Evolutionary conservation across 1,140 invertebrate species (phyloP), one percentile per base, ranked within the genome.

Genomic region (Eurytemora carolleeae): DNA sequence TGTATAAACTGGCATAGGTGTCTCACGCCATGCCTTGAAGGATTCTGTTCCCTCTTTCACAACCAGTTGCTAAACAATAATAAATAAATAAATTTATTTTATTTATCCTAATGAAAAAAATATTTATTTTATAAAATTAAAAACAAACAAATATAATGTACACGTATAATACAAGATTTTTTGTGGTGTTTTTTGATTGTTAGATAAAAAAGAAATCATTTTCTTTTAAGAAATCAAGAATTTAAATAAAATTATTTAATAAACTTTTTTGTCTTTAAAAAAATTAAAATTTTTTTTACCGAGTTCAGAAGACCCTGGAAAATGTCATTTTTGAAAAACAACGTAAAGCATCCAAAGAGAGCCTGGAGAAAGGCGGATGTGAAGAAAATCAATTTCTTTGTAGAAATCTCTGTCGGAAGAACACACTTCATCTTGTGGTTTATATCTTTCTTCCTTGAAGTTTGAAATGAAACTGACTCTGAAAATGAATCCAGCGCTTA

Each of bases 1-100:
- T 58, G 76, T 70, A 64, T 74, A 76, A 31, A 76, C 72, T 2
- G 76, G 74, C 3, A 76, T 64, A 1, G 74, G 72, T 0, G 75
- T 16, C 57, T 63, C 23, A 12, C 19, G 1, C 25, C 58, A 59
- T 20, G 19, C 2, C 2, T 22, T 22, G 58, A 26, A 59, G 7
- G 31, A 7, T 44, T 44, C 31, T 12, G 31, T 44, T 44, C 31
- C 31, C n/a, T 44, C 31, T 7, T 7, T n/a, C 7, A 44, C 31
- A 44, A n/a, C n/a, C 31, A 44, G n/a, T 44, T 44, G 31, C 31
- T 44, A 44, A 44, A 44, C 7, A 44, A 44, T 12, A 44, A n/a
- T 12, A 44, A 44, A 44, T 44, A 12, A 44, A 12, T 44, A n/a
- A 12, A 7, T 44, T 44, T 44, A n/a, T n/a, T 12, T 12, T 12